Conservation (phyloP, 1,140 invertebrate genomes). For the Galleria mellonella region DNA sequence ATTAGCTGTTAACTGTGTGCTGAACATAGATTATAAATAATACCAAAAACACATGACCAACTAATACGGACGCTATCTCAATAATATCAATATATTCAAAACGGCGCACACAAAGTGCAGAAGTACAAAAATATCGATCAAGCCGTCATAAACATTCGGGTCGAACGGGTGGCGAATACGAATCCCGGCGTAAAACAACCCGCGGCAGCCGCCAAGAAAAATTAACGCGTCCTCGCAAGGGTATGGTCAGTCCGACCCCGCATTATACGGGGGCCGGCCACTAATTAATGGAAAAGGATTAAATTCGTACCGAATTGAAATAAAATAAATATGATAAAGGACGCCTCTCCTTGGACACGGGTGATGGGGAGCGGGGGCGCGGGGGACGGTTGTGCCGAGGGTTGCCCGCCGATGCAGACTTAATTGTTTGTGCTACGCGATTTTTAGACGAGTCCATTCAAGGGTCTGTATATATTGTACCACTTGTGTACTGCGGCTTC, state of each 20-base stretch:
- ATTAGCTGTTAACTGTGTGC: too few relatives aligned
- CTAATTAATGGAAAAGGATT: conserved; percentile 74
- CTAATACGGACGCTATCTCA: too few relatives aligned
- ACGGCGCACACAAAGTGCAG: too few relatives aligned
- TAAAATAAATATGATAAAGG: conserved; percentile 73
- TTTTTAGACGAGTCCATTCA: conserved; percentile 7
- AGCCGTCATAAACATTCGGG: too few relatives aligned
- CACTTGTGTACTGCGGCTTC: too few relatives aligned
- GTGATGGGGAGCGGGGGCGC: too few relatives aligned
- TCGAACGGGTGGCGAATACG: too few relatives aligned
- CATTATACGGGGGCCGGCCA: conserved; percentile 60
- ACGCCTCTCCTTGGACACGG: conserved; percentile 39
- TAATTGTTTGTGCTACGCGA: conserved; percentile 5
- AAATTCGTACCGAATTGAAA: conserved; percentile 70
- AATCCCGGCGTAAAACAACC: conserved; percentile 16
- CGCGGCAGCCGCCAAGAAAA: conserved; percentile 49
- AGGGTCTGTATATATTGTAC: too few relatives aligned
- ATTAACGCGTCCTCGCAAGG: conserved; percentile 48
- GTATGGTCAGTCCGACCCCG: conserved; percentile 34
- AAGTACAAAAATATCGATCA: too few relatives aligned
- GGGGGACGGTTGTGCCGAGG: conserved; percentile 21
- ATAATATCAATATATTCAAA: too few relatives aligned
- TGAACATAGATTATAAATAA: too few relatives aligned
- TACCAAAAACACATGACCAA: too few relatives aligned
- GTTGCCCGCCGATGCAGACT: conserved; percentile 35